Base-by-base conservation (phyloP, 2,888 invertebrate species). In the Sinohyriopsis cumingii region DNA sequence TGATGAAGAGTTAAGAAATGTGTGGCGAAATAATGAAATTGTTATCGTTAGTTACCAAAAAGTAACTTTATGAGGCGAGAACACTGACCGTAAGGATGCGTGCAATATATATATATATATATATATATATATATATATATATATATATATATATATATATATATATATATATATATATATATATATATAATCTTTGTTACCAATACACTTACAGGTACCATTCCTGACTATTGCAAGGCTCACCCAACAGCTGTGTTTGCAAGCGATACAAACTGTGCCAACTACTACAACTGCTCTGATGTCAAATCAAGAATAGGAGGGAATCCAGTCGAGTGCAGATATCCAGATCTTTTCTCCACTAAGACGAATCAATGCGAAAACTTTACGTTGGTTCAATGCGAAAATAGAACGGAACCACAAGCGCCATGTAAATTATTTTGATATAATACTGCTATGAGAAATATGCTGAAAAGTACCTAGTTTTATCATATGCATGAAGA, bases 261-360 rank as follows among this genome's bases (percentile, higher is more conserved):
- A n/a, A 75, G 72, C 62, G 45, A 72, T 22, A 63, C 70, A 54
- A 76, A 77, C 65, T 80, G 79, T 68, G 79, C 77, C 59, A 74
- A 79, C 63, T 80, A 76, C 63, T 77, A 75, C 72, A 75, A 80
- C 71, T 80, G 80, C 68, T 72, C 73, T 18, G 62, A 67, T 18
- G 55, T 66, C 22, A n/a, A 63, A 53, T 66, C 73, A 9, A 45
- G 61, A 20, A 63, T 62, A 62, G 57, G 72, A 9, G 62, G 70
- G 57, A 20, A 63, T 24, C 67, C 73, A 19, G 55, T 28, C 22
- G 79, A 79, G 62, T 79, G 79, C 57, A 57, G 22, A 6, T 79
- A 79, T 53, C 79, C 79, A 61, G 75, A 81, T 55, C 66, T 81
- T 9, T 81, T 78, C 72, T 77, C 75, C 22, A 59, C 62, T 20